Conservation (phyloP, 2,113 vertebrate genomes). For the Merops nubicus region DNA sequence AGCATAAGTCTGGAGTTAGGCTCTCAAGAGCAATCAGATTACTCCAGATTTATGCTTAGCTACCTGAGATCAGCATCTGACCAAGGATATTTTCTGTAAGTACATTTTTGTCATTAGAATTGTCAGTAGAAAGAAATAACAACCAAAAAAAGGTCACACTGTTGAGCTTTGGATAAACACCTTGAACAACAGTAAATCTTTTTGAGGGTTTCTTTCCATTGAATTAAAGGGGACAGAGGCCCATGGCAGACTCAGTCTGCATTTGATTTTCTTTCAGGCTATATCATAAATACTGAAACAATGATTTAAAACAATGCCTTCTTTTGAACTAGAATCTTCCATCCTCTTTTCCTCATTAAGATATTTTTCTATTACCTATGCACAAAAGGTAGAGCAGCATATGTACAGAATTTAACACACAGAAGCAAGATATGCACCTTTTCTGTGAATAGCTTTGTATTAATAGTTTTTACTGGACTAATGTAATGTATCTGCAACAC, state of each 20-base stretch:
- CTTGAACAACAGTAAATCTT: neutral
- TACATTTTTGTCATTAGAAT: neutral
- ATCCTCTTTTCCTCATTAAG: neutral
- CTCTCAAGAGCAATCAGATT: neutral
- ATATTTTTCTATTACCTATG: neutral
- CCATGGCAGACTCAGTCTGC: neutral
- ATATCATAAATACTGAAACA: neutral
- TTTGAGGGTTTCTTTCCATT: neutral
- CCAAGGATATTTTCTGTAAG: neutral
- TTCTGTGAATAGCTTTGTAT: neutral
- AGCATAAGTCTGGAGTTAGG: neutral
- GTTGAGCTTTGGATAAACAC: neutral
- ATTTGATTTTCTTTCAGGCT: neutral
- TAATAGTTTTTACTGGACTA: neutral
- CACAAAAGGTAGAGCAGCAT: neutral
- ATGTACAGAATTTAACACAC: neutral
- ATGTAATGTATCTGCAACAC: neutral
- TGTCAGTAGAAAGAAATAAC: neutral
- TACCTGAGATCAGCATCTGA: neutral
- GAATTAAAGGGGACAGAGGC: neutral
- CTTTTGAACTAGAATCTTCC: neutral
- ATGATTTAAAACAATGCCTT: neutral
- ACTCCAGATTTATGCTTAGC: neutral
- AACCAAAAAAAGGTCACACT: neutral
- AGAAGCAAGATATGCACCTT: neutral